Base-by-base conservation (phyloP, 2,797 vertebrate genomes). In the Micrastur ruficollis region DNA sequence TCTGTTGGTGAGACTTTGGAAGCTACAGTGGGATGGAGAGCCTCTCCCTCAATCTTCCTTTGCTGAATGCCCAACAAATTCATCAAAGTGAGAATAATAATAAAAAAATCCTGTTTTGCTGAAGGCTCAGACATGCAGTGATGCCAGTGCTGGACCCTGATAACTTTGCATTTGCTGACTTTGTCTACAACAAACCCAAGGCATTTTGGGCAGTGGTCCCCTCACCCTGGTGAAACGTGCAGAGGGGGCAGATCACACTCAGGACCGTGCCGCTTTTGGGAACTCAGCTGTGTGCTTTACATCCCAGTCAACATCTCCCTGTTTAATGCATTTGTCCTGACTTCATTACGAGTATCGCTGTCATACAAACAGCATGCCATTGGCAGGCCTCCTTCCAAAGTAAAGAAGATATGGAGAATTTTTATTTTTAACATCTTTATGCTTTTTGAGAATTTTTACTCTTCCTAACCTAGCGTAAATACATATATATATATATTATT, bases 361-460 rank as follows among this genome's bases (percentile, higher is more conserved):
- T 8, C 2, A 1, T 21, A 20, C 10, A 42, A 71, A 32, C 6
- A 66, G 6, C 6, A 6, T 52, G 21, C 4, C 2, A 0, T 8
- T 42, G n/a, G 11, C 25, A 50, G n/a, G 2, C 17, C 18, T 53
- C 31, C 25, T 86, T 62, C 68, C 62, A 61, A 89, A 89, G 31
- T 7, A 44, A 87, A 80, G 80, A 93, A 88, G 34, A 85, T 26
- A n/a, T 1, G 15, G 32, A 58, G 11, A 59, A 15, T 10, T 65
- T 88, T 85, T n/a, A 0, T 6, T 40, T 83, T 58, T 8, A 36
- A 46, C 29, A 55, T 90, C 40, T 72, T 78, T 27, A 21, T 42
- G 4, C 2, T 59, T 86, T 91, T 65, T 68, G 20, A 32, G 34
- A 26, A 16, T 32, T 76, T 75, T 88, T 55, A 26, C 16, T 88